phyloP scores from a whole-genome alignment of 2,797 vertebrate species.

The Trachurus trachurus region DNA sequence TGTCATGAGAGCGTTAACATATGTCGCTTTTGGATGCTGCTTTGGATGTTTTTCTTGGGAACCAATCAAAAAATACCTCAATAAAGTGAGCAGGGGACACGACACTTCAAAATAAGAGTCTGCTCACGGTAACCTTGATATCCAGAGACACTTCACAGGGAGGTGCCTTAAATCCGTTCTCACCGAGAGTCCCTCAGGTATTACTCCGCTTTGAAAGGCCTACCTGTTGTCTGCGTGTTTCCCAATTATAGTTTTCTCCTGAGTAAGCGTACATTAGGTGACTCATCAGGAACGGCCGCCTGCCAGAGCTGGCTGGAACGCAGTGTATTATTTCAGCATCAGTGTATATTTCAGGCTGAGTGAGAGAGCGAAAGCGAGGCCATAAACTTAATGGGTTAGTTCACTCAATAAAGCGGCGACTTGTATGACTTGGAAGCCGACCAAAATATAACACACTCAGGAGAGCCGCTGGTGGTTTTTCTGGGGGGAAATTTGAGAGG shows the following conservation, averaged over 20 bases:
- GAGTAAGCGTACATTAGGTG: conserved; percentile 79
- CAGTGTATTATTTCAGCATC: conserved; percentile 78
- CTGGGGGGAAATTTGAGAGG: conserved; percentile 45
- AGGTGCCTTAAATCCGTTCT: conserved; percentile 41
- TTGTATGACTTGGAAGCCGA: conserved; percentile 75
- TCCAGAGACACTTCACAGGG: conserved; percentile 30
- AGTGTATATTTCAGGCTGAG: conserved; percentile 73
- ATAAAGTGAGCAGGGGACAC: not conserved
- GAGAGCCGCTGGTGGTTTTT: conserved; percentile 46
- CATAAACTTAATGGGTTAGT: conserved; percentile 77
- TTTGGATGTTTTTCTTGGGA: not conserved
- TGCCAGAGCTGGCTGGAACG: conserved; percentile 66
- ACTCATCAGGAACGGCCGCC: conserved; percentile 72
- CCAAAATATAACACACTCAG: conserved; percentile 58
- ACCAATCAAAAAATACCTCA: not conserved
- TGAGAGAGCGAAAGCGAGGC: conserved; percentile 39
- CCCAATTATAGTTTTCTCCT: conserved; percentile 73
- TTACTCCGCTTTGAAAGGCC: conserved; percentile 54
- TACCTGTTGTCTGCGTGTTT: conserved; percentile 73
- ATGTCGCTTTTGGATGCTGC: not conserved
- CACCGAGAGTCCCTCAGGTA: conserved; percentile 20
- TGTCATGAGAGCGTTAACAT: not conserved
- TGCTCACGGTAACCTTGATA: conserved; percentile 27
- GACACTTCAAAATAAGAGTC: not conserved
- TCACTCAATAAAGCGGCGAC: conserved; percentile 75